Evolutionary conservation across 1,140 invertebrate genomes (phyloP), one percentile per base, ranked within the genome.

Genomic region (Conus ventricosus): DNA sequence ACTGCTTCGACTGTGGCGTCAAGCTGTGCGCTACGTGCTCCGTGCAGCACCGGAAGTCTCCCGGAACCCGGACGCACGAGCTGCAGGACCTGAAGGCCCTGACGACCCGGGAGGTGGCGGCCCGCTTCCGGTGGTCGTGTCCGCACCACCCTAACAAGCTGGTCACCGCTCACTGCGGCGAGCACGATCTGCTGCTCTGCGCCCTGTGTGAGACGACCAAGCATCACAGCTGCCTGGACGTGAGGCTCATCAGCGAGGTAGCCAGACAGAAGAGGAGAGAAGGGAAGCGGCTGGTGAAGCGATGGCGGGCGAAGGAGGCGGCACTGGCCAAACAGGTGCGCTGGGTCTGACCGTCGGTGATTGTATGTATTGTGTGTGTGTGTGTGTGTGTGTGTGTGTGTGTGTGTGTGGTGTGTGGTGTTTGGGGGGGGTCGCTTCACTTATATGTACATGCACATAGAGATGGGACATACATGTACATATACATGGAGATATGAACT

Each of bases 21-120:
- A 83, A 83, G n/a, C 81, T 83, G 51, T 83, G 81, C 23, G 13
- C 53, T 0, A 55, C 81, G 25, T 83, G 81, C n/a, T n/a, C 81
- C n/a, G 55, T 5, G 4, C 10, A 57, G 6, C 81, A 83, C 39
- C 51, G 10, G 53, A 83, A 55, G 23, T 5, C 55, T 25, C 81
- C 81, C 15, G 81, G 15, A 6, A 20, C 51, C 23, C 15, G n/a
- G 23, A 53, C 57, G 6, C 81, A 83, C 81, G 53, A 5, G 5
- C 81, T 83, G 5, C 15, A 55, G 17, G 81, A 83, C 8, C 53
- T 83, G 81, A 83, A 55, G 53, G 55, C 0, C 10, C 81, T 83
- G 17, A 83, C 81, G 5, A 53, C 81, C 6, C 51, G 11, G 2
- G 20, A 57, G 5, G 6, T 83, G 81, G 51, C 81, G 6, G 15